Percentiles rank a stretch among this genome's conserved stretches.
Evolutionary conservation across 2,888 invertebrate genomes (phyloP).

Genomic region (Xylophagus ater): DNA sequence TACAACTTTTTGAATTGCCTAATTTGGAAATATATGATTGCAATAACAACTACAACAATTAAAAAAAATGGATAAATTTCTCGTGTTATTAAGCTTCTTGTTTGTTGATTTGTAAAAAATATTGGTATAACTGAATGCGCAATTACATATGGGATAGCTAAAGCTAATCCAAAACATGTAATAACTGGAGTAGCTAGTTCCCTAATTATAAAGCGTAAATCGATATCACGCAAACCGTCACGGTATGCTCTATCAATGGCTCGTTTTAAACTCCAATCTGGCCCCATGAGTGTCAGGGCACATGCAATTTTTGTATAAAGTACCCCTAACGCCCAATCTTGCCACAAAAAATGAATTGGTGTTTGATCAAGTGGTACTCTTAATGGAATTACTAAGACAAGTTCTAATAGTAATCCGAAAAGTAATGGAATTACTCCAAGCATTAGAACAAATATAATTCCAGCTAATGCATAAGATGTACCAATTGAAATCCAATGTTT

Average conservation of each 20-base stretch:
- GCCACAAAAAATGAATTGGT: slow-evolving; percentile 79
- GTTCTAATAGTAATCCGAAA: slow-evolving; percentile 82
- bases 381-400: slow-evolving; percentile 84
- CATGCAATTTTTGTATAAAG: slow-evolving; percentile 96
- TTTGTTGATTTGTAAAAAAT: slow-evolving; percentile 49
- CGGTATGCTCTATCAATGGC: slow-evolving; percentile 89
- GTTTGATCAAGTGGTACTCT: slow-evolving; percentile 87
- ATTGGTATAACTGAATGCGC: slow-evolving; percentile 68
- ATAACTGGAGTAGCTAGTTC: slow-evolving; percentile 84
- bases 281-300: slow-evolving; percentile 95
- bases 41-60: slow-evolving; percentile 53
- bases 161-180: slow-evolving; percentile 73
- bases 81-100: slow-evolving; percentile 66
- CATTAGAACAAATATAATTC: slow-evolving; percentile 54
- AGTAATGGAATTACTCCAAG: slow-evolving; percentile 85
- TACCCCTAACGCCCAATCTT: slow-evolving; percentile 97
- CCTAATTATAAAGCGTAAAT: slow-evolving; percentile 73
- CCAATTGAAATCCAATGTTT: slow-evolving; percentile 65
- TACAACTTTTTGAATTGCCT: slow-evolving; percentile 89
- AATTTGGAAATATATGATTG: slow-evolving; percentile 73
- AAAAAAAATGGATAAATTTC: slow-evolving; percentile 84
- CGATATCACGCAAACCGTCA: slow-evolving; percentile 87
- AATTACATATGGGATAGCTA: slow-evolving; percentile 87
- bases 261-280: slow-evolving; percentile 85
- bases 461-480: slow-evolving; percentile 63